phyloP scores from a whole-genome alignment of 2,888 invertebrate species.

The Atethmia centrago region DNA sequence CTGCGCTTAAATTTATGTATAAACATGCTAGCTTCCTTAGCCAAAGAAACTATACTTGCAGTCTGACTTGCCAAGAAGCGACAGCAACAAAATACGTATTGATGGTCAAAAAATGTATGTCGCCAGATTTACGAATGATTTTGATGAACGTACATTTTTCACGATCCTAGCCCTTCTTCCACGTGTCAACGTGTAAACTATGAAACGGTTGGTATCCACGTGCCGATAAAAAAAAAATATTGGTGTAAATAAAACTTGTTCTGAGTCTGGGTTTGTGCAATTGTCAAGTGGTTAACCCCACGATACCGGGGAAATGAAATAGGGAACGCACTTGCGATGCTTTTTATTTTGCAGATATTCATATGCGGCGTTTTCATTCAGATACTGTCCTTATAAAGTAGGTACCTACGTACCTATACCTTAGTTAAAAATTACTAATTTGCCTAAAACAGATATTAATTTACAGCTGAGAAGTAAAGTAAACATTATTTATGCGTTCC shows the following conservation, averaged over 20 bases:
- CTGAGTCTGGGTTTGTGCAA: background rate
- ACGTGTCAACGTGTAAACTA: background rate
- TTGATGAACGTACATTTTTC: too few species aligned
- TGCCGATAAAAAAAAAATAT: background rate
- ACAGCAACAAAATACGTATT: background rate
- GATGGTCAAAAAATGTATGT: background rate
- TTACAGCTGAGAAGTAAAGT: background rate
- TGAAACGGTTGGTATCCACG: background rate
- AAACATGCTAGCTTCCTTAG: background rate
- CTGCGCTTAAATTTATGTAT: background rate
- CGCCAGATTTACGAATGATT: too few species aligned
- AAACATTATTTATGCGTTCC: background rate
- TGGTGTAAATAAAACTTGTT: background rate
- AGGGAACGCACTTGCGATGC: too few species aligned
- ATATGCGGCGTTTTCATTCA: background rate
- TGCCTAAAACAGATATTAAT: background rate
- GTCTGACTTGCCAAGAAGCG: background rate
- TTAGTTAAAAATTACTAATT: background rate
- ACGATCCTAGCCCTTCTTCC: background rate
- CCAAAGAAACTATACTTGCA: background rate
- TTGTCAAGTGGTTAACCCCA: too few species aligned
- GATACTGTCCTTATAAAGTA: background rate
- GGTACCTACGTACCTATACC: background rate
- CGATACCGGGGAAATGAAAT: background rate
- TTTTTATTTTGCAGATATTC: background rate